Evolutionary conservation across 2,113 vertebrate genomes (phyloP).

Genomic region (Sorex araneus): DNA sequence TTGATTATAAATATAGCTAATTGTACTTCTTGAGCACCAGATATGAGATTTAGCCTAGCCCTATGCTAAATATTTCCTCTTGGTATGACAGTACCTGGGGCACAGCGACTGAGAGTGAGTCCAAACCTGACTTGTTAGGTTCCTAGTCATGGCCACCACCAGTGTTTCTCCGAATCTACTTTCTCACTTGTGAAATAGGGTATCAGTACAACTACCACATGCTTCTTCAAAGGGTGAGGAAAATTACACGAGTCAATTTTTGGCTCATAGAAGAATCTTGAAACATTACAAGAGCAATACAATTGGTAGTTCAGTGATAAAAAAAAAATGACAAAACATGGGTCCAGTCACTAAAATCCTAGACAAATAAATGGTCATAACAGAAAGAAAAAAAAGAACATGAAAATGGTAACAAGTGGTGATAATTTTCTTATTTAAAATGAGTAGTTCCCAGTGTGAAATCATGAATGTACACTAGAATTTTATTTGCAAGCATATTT

Average conservation of each 20-base stretch:
- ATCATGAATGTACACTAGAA: neutral
- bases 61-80: constrained; percentile 22
- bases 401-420: neutral
- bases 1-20: neutral
- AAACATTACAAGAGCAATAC: neutral
- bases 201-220: neutral
- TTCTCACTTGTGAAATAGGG: neutral
- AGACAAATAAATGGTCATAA: neutral
- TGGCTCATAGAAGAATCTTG: neutral
- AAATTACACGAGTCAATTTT: neutral
- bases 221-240: neutral
- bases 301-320: neutral
- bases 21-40: constrained; percentile 1
- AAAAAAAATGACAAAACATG: neutral
- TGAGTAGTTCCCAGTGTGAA: neutral
- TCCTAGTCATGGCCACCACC: neutral
- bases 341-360: neutral
- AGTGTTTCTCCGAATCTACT: neutral
- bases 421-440: neutral
- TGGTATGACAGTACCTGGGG: neutral
- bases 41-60: constrained; percentile 15
- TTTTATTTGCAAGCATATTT: constrained; percentile 18
- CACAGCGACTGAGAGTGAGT: neutral
- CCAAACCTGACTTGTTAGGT: neutral
- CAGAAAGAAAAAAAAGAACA: neutral